Base-by-base conservation (phyloP, 2,113 vertebrate genomes). In the Mesembrinibis cayennensis region DNA sequence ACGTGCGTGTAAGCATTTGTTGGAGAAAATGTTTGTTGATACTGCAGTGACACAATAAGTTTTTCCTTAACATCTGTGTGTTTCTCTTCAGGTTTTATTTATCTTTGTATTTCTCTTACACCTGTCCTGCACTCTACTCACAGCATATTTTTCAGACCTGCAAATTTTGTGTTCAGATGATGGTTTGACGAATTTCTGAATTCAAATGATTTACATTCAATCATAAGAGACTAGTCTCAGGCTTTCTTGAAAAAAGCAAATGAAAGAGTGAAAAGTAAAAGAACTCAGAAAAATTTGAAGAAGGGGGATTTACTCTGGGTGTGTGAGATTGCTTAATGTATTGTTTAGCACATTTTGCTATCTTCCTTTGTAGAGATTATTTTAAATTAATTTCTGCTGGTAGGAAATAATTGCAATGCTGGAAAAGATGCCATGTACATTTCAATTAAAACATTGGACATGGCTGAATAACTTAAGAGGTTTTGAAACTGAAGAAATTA, bases 341-440 rank as follows among this genome's bases (percentile, higher is more conserved):
- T 29, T 44, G 25, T 79, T 87, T 85, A 84, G 50, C 52, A 93
- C 42, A 71, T 85, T 87, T 58, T 91, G 22, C 13, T 74, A 14
- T 76, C 36, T 42, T 82, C 58, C 44, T 82, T 83, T 40, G 10
- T 36, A 56, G 34, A 88, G 27, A 74, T 86, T 82, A 81, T 66
- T 95, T 83, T 36, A 90, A 95, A 92, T 73, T 87, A 50, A 69
- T 86, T 95, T 86, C 71, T 78, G 20, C 27, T 70, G 66, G 26
- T 86, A 82, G 50, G 63, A 95, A 95, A 82, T 66, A 69, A 80
- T 66, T 65, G 15, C 15, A 30, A 16, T 15, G 7, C 53, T 77
- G 26, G 47, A 90, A 72, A 91, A 72, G 30, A 59, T 82, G 38
- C 8, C 25, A 44, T 38, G 16, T 8, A 40, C 13, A 32, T 61